Evolutionary conservation across 2,888 invertebrate species (phyloP).

Genomic region (Agrochola lota): DNA sequence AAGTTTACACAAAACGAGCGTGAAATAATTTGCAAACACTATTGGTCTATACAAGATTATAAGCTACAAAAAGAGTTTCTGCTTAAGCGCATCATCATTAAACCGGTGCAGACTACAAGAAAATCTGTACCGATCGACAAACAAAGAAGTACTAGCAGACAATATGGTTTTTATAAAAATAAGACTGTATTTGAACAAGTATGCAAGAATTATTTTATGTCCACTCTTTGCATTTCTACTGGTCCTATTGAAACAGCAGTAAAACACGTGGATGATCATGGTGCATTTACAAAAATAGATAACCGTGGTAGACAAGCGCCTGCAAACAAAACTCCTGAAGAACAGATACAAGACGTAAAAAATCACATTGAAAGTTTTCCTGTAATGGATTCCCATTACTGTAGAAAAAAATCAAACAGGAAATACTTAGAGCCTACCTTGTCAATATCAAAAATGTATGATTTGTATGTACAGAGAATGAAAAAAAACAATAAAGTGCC

Average conservation of each 20-base stretch:
- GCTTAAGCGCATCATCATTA: conserved; percentile 23
- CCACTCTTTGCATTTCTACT: conserved; percentile 35
- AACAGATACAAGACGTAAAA: conserved; percentile 35
- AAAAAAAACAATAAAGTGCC: background rate
- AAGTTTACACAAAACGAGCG: conserved; percentile 26
- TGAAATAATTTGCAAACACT: conserved; percentile 27
- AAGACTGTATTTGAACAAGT: conserved; percentile 29
- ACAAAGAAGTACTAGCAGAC: conserved; percentile 22
- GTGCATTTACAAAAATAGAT: conserved; percentile 29
- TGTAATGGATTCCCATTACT: conserved; percentile 40
- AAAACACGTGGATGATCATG: conserved; percentile 35
- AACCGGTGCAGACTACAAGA: conserved; percentile 27
- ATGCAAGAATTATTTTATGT: conserved; percentile 34
- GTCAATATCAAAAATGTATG: conserved; percentile 38
- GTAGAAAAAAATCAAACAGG: conserved; percentile 29
- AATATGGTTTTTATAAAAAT: conserved; percentile 23
- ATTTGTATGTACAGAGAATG: conserved; percentile 38
- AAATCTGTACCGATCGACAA: conserved; percentile 28
- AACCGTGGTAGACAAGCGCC: conserved; percentile 29
- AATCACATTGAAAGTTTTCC: conserved; percentile 42
- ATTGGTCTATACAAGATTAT: conserved; percentile 32
- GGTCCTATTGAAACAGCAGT: conserved; percentile 35
- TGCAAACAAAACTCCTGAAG: conserved; percentile 34
- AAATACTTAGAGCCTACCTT: conserved; percentile 41
- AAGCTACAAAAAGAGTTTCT: conserved; percentile 32